These are phyloP conservation scores for Petrosia ficiformis DNA, from an alignment of 37 sponge, comb jelly and placozoan species.

Conservation along the genomic window DNA sequence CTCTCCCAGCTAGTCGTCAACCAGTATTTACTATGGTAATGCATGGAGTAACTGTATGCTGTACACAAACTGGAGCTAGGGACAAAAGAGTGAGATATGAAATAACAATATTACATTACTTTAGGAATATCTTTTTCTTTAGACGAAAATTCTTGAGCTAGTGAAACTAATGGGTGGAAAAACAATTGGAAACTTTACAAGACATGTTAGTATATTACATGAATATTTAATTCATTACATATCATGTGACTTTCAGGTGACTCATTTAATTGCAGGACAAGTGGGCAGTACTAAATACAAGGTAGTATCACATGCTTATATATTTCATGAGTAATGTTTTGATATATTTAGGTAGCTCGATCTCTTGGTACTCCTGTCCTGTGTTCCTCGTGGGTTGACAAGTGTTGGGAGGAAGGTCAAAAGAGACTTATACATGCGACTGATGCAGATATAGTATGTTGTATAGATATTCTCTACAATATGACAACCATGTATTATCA, in stretches of 20 bases:
- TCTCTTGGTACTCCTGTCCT: slow-evolving; percentile 66
- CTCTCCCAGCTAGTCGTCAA: slow-evolving; percentile 33
- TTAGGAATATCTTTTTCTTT: background rate
- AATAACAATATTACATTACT: background rate
- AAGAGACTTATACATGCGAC: slow-evolving; percentile 21
- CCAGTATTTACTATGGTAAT: slow-evolving; percentile 72
- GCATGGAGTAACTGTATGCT: slow-evolving; percentile 66
- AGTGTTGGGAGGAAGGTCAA: slow-evolving; percentile 52
- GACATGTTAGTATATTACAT: slow-evolving; percentile 22
- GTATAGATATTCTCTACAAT: background rate
- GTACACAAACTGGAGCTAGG: slow-evolving; percentile 61
- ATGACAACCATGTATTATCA: background rate
- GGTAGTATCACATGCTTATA: slow-evolving; percentile 16
- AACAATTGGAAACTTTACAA: slow-evolving; percentile 56
- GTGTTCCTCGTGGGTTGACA: slow-evolving; percentile 76
- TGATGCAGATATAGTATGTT: slow-evolving; percentile 23
- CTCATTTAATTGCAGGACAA: slow-evolving; percentile 87
- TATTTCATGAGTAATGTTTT: background rate
- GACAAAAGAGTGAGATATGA: slow-evolving; percentile 54
- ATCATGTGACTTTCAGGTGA: slow-evolving; percentile 27
- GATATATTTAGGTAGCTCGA: slow-evolving; percentile 55
- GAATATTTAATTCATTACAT: background rate
- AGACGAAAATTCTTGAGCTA: slow-evolving; percentile 44
- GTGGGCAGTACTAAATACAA: slow-evolving; percentile 85
- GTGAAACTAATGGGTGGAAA: slow-evolving; percentile 80